These are phyloP conservation scores for Marmota flaviventris DNA, from an alignment of 2,113 vertebrate genomes.

Conservation along the genomic window DNA sequence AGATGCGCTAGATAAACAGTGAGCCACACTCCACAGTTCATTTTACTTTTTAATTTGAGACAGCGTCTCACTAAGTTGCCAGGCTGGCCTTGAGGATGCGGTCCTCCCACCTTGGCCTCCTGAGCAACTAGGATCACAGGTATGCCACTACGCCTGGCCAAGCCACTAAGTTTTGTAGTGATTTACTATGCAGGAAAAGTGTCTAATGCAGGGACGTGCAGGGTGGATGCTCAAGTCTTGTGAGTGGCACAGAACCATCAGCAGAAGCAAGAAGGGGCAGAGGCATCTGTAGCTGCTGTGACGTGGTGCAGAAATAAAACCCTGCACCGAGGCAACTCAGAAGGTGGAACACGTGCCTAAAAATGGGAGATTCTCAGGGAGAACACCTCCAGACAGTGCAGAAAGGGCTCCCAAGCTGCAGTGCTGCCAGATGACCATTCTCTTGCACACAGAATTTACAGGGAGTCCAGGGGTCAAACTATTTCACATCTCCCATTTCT, in stretches of 20 bases:
- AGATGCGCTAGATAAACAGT: neutral
- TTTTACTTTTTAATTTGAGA: neutral
- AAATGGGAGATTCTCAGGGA: accelerated
- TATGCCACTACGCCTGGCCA: too few species aligned
- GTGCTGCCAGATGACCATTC: neutral
- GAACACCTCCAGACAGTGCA: neutral
- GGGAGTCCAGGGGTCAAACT: neutral
- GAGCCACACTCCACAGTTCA: neutral
- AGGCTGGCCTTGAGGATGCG: too few species aligned
- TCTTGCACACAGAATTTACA: neutral
- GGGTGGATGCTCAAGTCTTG: neutral
- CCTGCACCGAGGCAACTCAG: neutral
- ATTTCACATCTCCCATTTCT: neutral
- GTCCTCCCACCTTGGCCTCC: too few species aligned
- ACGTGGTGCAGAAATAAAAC: neutral
- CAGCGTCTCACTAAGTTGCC: neutral
- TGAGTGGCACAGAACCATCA: neutral
- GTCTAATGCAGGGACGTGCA: neutral
- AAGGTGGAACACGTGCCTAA: neutral
- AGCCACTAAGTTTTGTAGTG: too few species aligned
- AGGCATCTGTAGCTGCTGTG: neutral
- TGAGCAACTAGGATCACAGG: too few species aligned
- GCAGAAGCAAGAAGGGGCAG: neutral
- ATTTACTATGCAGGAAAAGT: neutral
- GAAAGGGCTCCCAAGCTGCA: too few species aligned